Base-by-base conservation (phyloP, 2,797 vertebrate species). In the Falco cherrug region DNA sequence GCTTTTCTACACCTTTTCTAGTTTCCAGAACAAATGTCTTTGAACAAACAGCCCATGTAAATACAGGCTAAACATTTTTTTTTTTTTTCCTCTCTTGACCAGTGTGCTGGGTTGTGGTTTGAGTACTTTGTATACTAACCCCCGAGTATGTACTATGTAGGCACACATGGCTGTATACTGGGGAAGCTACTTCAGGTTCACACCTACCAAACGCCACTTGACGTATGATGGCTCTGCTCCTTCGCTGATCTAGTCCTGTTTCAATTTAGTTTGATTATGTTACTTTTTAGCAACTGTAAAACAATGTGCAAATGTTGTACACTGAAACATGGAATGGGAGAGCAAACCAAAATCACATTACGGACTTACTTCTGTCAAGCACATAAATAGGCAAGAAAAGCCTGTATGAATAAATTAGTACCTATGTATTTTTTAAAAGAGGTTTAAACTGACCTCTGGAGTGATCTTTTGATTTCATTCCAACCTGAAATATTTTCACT, bases 401-500 rank as follows among this genome's bases (percentile, higher is more conserved):
- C 12, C 45, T 89, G 37, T 47, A 25, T 48, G 63, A 76, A 74
- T 87, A 78, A 87, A 33, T 67, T 11, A 56, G 33, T 61, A 45
- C 28, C 16, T 77, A 3, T 33, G 13, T 73, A n/a, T 71, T 86
- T 94, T 84, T 69, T 8, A 37, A 48, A 17, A 85, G 50, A 67
- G 5, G 33, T 68, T 91, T 82, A 41, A 93, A 82, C 39, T 75
- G 84, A 69, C 43, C 91, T 43, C 33, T 48, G 57, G 47, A 84
- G 26, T 61, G 25, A 22, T 85, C n/a, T 67, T 86, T 57, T 93
- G 45, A 47, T 84, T 93, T 91, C 9, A 47, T 95, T 79, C 83
- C 69, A 89, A 15, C 25, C 20, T 90, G 64, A 89, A 91, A 51
- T 92, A 74, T 73, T 89, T 95, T 95, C 8, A 48, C 87, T 92